Evolutionary conservation across 2,113 vertebrate genomes (phyloP).

Genomic region (Rhabdornis inornatus): DNA sequence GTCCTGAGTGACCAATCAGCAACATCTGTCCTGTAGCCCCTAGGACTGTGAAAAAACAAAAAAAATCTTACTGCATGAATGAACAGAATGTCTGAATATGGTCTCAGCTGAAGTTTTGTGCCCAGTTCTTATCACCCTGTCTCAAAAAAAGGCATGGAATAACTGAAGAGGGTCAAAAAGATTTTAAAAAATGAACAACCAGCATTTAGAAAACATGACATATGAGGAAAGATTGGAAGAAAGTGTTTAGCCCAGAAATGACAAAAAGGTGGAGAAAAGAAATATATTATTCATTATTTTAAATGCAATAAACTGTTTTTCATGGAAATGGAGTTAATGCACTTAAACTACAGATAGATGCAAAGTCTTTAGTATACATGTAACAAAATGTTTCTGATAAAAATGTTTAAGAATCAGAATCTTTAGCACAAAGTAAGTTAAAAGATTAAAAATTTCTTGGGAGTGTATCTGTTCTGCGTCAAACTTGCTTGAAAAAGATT

Average conservation of each 20-base stretch:
- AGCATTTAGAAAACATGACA: background rate
- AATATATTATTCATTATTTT: background rate
- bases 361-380: fast-evolving
- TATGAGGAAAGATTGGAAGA: background rate
- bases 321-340: background rate
- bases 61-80: background rate
- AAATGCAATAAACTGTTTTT: background rate
- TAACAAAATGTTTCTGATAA: background rate
- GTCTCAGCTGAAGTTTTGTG: background rate
- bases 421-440: background rate
- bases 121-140: background rate
- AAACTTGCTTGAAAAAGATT: background rate
- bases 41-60: background rate
- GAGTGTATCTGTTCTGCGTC: background rate
- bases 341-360: background rate
- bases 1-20: background rate
- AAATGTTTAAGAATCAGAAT: background rate
- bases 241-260: background rate
- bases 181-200: background rate
- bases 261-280: background rate
- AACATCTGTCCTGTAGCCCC: background rate
- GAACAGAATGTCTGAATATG: background rate
- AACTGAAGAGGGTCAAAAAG: background rate
- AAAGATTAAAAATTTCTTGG: background rate
- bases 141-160: background rate